These are phyloP conservation scores for Stichodactyla mertensii DNA, from an alignment of 64 coral and sea anemone species.

Conservation along the genomic window DNA sequence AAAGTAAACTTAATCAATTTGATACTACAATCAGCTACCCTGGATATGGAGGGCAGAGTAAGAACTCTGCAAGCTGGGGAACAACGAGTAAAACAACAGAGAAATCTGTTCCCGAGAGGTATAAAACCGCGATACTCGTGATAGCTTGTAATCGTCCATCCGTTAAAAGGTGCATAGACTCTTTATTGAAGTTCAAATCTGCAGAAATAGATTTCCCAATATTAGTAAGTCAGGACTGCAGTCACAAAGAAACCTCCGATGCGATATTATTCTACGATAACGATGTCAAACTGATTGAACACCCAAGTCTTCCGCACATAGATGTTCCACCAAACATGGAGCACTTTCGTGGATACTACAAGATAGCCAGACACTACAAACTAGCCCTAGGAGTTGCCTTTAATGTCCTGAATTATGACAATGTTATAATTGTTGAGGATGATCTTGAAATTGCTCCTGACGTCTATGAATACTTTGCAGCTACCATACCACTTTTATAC, in stretches of 20 bases:
- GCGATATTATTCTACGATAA: constrained; percentile 49
- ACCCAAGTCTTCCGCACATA: constrained; percentile 62
- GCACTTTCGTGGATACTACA: constrained; percentile 72
- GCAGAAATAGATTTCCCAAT: constrained; percentile 57
- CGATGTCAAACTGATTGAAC: constrained; percentile 52
- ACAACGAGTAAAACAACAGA: not conserved
- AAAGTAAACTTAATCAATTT: not conserved
- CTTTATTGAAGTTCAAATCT: constrained; percentile 54
- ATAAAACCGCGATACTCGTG: constrained; percentile 53
- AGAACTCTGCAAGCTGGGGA: not conserved
- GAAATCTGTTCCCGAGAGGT: not conserved
- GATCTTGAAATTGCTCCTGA: constrained; percentile 80
- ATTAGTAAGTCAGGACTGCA: constrained; percentile 89
- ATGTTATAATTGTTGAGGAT: constrained; percentile 90
- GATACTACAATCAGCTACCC: too few species aligned
- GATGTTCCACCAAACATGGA: constrained; percentile 25
- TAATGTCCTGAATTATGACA: constrained; percentile 67
- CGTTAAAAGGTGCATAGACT: constrained; percentile 57
- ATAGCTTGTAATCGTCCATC: constrained; percentile 87
- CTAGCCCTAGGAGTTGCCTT: constrained; percentile 73
- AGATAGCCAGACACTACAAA: constrained; percentile 81
- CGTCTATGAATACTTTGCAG: constrained; percentile 90
- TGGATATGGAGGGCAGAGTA: too few species aligned
- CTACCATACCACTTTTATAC: constrained; percentile 49
- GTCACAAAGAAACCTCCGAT: constrained; percentile 52